Conservation (phyloP, 2,888 invertebrate species). For the Galerucella calmariensis region DNA sequence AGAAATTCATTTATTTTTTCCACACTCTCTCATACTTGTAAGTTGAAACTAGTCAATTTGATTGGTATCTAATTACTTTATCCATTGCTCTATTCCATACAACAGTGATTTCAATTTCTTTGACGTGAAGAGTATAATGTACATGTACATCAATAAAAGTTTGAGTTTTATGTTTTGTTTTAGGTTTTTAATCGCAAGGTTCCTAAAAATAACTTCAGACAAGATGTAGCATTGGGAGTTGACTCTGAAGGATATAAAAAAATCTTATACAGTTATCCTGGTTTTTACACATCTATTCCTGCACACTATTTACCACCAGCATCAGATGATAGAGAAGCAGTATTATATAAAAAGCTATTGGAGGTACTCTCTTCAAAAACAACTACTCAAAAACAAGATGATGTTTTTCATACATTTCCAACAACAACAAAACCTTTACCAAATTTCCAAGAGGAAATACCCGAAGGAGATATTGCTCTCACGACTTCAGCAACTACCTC, state of each 20-base stretch:
- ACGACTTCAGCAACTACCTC: slow-evolving; percentile 17
- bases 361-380: slow-evolving; percentile 53
- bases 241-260: slow-evolving; percentile 53
- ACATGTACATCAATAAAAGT: no score
- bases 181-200: slow-evolving; percentile 41
- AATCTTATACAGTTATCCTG: slow-evolving; percentile 54
- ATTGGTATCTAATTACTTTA: no score
- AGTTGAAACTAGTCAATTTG: no score
- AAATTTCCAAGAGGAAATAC: not conserved
- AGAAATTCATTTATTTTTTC: no score
- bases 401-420: slow-evolving; percentile 35
- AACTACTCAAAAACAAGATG: slow-evolving; percentile 36
- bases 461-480: slow-evolving; percentile 42
- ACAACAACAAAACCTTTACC: slow-evolving; percentile 8
- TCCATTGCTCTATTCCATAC: no score
- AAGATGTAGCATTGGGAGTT: slow-evolving; percentile 46
- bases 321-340: slow-evolving; percentile 51
- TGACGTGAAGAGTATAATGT: no score
- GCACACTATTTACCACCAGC: slow-evolving; percentile 11
- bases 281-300: slow-evolving; percentile 45
- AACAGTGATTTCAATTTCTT: no score
- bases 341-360: slow-evolving; percentile 56
- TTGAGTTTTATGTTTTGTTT: not conserved
- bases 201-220: slow-evolving; percentile 44
- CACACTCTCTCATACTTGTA: no score